Evolutionary conservation across 1,140 invertebrate species (phyloP).

Genomic region (Cryptotermes secundus): DNA sequence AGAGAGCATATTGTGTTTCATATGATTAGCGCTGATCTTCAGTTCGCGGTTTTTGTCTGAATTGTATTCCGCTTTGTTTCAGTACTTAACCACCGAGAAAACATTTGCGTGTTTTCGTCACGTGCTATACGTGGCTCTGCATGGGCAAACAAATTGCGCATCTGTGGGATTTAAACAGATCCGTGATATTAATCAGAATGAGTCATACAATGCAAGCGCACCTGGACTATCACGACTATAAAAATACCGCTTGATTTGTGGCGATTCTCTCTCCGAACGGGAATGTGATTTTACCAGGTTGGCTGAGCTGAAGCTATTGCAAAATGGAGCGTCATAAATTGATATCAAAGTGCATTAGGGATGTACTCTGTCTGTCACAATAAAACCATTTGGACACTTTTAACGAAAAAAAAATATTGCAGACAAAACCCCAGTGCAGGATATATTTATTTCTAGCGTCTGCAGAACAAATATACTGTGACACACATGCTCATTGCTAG

Average conservation of each 20-base stretch:
- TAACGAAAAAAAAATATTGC: neutral
- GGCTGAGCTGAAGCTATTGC: neutral
- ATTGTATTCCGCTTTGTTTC: no score
- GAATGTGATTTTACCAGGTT: neutral
- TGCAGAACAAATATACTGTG: neutral
- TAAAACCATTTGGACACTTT: neutral
- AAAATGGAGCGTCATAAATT: conserved; percentile 11
- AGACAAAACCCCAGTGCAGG: neutral
- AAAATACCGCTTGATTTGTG: neutral
- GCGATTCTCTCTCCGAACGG: neutral
- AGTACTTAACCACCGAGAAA: no score
- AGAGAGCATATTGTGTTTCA: no score
- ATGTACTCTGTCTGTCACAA: neutral
- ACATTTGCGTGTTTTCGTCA: neutral
- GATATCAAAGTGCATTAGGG: conserved; percentile 1
- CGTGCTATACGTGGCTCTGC: neutral
- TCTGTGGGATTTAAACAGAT: no score
- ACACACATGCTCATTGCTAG: no score
- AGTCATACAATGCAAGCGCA: neutral
- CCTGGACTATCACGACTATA: neutral
- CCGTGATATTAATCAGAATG: neutral
- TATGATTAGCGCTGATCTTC: no score
- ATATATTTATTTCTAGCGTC: neutral
- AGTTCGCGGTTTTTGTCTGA: no score
- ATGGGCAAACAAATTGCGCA: no score